Base-by-base conservation (phyloP, 1,140 invertebrate genomes). In the Hesperophylax magnus region DNA sequence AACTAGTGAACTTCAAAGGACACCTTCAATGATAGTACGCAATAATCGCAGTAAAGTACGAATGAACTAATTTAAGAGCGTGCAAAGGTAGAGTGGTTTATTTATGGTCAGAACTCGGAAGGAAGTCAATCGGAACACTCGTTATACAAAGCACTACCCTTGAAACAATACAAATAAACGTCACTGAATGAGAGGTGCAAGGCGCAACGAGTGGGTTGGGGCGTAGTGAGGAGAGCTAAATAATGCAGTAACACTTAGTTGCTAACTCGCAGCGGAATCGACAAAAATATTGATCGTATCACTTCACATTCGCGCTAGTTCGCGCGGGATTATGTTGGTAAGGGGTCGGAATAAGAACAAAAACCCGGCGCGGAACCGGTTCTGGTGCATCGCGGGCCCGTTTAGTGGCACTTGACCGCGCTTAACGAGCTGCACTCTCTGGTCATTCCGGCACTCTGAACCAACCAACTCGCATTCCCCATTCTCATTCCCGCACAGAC, bases 361-460 rank as follows among this genome's bases (percentile, higher is more conserved):
- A 75, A 75, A 75, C 52, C 6, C 14, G 69, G 18, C n/a, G 34
- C 18, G 69, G 24, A 72, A 76, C 72, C 72, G 72, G 72, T 76
- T 76, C 54, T 31, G 54, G 72, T 60, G 72, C 72, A 76, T 76
- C 72, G 72, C 72, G 72, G 72, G 72, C 54, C 72, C 56, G 72
- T 60, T 76, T 60, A 76, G 54, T 76, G 72, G 72, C 72, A 76
- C 72, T 76, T 72, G 69, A 72, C 69, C 69, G 69, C 20, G 69
- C 72, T 34, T 60, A 39, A 60, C 72, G 56, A 58, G 72, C 53
- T 58, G 56, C 56, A 47, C 72, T 15, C 54, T 65, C 27, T 2
- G 63, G 14, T 5, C 27, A 5, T 17, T 20, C 63, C 15, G 22
- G 39, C 39, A 47, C 39, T 47, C 34, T 34, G 34, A 14, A 8